These are phyloP conservation scores for Hypomesus transpacificus DNA, from an alignment of 2,113 vertebrate genomes.

Conservation along the genomic window DNA sequence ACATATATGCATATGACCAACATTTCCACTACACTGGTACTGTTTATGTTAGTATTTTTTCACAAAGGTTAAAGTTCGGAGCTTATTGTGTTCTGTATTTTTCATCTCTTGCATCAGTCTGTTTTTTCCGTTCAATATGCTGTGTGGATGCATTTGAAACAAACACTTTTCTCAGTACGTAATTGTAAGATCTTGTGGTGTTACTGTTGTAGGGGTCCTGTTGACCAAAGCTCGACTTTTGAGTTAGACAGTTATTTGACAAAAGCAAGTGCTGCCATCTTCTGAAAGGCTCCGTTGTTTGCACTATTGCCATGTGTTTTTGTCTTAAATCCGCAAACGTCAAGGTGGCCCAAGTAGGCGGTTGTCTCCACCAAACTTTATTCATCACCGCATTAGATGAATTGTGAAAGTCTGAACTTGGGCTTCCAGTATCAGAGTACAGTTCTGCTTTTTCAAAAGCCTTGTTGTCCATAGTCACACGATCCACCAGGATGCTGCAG, in stretches of 20 bases:
- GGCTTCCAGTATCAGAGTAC: background rate
- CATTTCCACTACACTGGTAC: too few relatives aligned
- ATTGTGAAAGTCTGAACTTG: background rate
- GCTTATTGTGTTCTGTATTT: too few relatives aligned
- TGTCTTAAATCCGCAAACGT: slow-evolving; percentile 29
- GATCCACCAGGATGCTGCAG: background rate
- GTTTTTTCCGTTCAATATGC: background rate
- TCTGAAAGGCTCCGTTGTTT: slow-evolving; percentile 26
- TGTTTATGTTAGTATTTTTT: background rate
- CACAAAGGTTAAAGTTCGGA: background rate
- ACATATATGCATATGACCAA: too few relatives aligned
- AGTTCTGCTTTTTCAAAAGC: background rate
- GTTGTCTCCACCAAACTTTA: background rate
- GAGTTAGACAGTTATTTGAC: background rate
- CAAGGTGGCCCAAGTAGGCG: slow-evolving; percentile 24
- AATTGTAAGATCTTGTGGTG: background rate
- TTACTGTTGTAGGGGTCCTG: background rate
- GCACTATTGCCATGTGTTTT: slow-evolving; percentile 25
- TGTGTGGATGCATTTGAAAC: background rate
- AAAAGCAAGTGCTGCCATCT: slow-evolving; percentile 24
- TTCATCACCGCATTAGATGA: background rate
- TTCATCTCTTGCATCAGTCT: too few relatives aligned
- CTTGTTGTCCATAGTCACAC: background rate
- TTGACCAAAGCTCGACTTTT: background rate
- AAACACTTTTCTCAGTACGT: background rate